Percentiles rank a stretch among this genome's conserved stretches.
phyloP scores from a whole-genome alignment of 2,113 vertebrate species.

The Sclerurus mexicanus region DNA sequence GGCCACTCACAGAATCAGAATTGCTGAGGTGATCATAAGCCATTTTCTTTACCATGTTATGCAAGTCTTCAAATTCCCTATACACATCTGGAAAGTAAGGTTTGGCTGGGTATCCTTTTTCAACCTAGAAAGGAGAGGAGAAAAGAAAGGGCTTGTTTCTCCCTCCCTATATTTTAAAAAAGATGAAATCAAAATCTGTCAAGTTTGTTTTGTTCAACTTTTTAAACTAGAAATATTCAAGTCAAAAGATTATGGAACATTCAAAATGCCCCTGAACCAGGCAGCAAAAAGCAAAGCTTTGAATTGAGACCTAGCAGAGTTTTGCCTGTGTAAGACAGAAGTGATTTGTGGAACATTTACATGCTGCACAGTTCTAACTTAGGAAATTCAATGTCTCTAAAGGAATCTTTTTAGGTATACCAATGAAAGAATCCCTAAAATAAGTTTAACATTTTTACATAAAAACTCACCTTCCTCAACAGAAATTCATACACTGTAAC shows the following conservation, averaged over 20 bases:
- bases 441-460: background rate
- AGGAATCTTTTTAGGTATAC: background rate
- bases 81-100: constrained; percentile 89
- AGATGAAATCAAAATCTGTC: background rate
- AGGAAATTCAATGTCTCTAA: background rate
- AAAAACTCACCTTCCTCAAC: constrained; percentile 84
- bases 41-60: constrained; percentile 83
- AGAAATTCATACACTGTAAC: constrained; percentile 91
- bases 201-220: background rate
- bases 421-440: background rate
- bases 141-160: background rate
- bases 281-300: background rate
- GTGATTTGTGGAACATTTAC: background rate
- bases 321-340: background rate
- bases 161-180: background rate
- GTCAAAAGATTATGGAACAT: background rate
- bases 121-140: constrained; percentile 75
- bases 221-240: background rate
- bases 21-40: constrained; percentile 85
- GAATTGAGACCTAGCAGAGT: background rate
- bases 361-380: background rate
- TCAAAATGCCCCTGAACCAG: background rate
- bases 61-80: constrained; percentile 90
- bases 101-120: constrained; percentile 71
- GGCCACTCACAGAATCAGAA: constrained; percentile 52